phyloP scores from a whole-genome alignment of 1,140 invertebrate genomes.

The Teleopsis dalmanni region DNA sequence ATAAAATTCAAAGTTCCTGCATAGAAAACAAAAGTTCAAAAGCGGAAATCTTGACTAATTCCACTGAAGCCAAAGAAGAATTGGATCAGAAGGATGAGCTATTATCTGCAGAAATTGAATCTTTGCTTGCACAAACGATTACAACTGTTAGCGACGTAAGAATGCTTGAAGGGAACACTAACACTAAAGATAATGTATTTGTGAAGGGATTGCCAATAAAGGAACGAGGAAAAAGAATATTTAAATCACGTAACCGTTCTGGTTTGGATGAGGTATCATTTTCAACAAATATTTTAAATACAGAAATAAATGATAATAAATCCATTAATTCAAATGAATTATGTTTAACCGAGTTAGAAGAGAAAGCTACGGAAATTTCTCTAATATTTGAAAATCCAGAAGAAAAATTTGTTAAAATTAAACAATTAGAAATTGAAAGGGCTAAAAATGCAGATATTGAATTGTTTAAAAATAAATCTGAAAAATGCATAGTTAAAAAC shows the following conservation, averaged over 20 bases:
- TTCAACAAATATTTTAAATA: too few species aligned
- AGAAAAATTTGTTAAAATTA: too few species aligned
- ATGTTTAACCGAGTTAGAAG: too few species aligned
- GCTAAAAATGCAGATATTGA: too few species aligned
- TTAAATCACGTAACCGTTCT: slow-evolving; percentile 32
- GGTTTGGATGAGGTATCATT: background rate
- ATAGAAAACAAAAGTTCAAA: background rate
- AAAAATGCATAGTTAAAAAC: too few species aligned
- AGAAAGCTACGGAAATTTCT: too few species aligned
- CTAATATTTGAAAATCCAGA: too few species aligned
- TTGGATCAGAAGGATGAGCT: slow-evolving; percentile 15
- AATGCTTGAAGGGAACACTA: background rate
- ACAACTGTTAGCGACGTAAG: slow-evolving; percentile 8
- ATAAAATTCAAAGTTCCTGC: slow-evolving; percentile 4
- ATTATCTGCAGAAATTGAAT: slow-evolving; percentile 13
- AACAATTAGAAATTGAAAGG: too few species aligned
- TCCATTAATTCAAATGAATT: too few species aligned
- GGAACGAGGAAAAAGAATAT: slow-evolving; percentile 36
- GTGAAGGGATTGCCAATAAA: slow-evolving; percentile 29
- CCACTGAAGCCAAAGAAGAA: slow-evolving; percentile 3
- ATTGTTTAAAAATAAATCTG: too few species aligned
- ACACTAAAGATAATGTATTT: slow-evolving; percentile 7
- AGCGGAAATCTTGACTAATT: background rate
- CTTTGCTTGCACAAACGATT: slow-evolving; percentile 11
- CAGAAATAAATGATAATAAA: too few species aligned